Percentiles rank a stretch among this genome's conserved stretches.
These are phyloP conservation scores for Hydropsyche tenuis DNA, from an alignment of 1,140 invertebrate species.

Conservation along the genomic window DNA sequence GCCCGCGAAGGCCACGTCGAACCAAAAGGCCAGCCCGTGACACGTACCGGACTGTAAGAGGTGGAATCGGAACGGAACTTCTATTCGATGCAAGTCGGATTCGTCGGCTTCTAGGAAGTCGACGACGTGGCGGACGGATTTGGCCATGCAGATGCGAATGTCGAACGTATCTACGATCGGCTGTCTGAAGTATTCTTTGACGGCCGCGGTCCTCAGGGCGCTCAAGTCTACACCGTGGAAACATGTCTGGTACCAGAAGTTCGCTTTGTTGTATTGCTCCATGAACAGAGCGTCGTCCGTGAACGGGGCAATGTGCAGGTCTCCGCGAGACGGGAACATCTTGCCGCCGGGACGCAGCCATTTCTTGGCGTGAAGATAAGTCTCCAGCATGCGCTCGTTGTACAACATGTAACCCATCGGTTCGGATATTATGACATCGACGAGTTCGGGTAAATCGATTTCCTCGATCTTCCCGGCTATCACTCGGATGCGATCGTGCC, in stretches of 20 bases:
- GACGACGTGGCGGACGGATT: conserved; percentile 93
- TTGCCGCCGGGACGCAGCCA: conserved; percentile 91
- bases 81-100: conserved; percentile 93
- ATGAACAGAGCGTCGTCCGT: conserved; percentile 97
- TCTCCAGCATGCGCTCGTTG: conserved; percentile 99
- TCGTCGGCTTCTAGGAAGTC: conserved; percentile 94
- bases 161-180: conserved; percentile 99
- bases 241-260: conserved; percentile 98
- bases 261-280: conserved; percentile 98
- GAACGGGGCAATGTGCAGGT: conserved; percentile 98
- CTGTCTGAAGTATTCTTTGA: conserved; percentile 98
- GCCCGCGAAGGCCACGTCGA: conserved; percentile 98
- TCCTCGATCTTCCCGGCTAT: conserved; percentile 99
- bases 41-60: conserved; percentile 92
- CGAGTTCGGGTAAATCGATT: conserved; percentile 91
- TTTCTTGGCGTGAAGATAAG: conserved; percentile 98
- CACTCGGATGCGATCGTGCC: conserved; percentile 86
- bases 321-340: conserved; percentile 97
- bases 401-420: conserved; percentile 99
- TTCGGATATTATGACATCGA: conserved; percentile 98
- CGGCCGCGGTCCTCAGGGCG: conserved; percentile 81
- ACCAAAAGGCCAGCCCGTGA: conserved; percentile 99
- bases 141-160: conserved; percentile 95
- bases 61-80: conserved; percentile 94
- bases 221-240: conserved; percentile 98